A percentile compares a stretch with the other conserved stretches of the same genome.
These are phyloP conservation scores for Cassiopea xamachana DNA, from an alignment of 30 jellyfish, hydroid and myxozoan species.

Conservation along the genomic window DNA sequence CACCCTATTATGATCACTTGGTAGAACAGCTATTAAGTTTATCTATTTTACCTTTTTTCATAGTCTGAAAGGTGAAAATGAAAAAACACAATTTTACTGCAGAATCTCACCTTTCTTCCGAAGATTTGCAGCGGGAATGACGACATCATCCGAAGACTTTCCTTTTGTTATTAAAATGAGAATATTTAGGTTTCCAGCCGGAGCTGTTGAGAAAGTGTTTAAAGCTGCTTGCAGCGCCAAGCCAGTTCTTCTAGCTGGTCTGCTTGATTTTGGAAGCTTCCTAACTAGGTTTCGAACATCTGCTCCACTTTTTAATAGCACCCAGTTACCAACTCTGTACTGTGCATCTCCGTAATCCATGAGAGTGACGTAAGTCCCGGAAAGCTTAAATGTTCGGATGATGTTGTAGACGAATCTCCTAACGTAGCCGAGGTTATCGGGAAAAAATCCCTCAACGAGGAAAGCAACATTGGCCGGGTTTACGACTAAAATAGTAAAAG, in stretches of 20 bases:
- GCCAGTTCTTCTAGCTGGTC: conserved; percentile 74
- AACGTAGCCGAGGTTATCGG: conserved; percentile 58
- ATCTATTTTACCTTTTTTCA: too few species aligned
- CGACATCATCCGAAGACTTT: conserved; percentile 68
- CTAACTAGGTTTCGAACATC: conserved; percentile 45
- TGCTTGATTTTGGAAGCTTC: conserved; percentile 56
- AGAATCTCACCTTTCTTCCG: conserved; percentile 53
- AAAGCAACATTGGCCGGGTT: conserved; percentile 70
- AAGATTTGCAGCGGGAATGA: conserved; percentile 71
- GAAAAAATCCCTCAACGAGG: conserved; percentile 72
- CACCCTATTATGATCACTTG: too few species aligned
- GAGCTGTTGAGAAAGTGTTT: conserved; percentile 66
- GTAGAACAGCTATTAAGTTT: too few species aligned
- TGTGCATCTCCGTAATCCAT: conserved; percentile 70
- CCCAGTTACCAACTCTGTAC: conserved; percentile 79
- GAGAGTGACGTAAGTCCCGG: conserved; percentile 77
- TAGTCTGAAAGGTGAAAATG: too few species aligned
- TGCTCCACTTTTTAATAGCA: conserved; percentile 53
- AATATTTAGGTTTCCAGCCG: conserved; percentile 68
- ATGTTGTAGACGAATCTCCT: conserved; percentile 76
- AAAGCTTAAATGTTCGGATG: conserved; percentile 61
- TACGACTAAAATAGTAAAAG: conserved; percentile 41
- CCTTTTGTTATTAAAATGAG: conserved; percentile 70
- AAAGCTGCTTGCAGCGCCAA: conserved; percentile 60
- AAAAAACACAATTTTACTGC: not conserved